Percentiles rank a stretch among this genome's conserved stretches.
Evolutionary conservation across 1,140 invertebrate genomes (phyloP).

Genomic region (Plutomurus gul): DNA sequence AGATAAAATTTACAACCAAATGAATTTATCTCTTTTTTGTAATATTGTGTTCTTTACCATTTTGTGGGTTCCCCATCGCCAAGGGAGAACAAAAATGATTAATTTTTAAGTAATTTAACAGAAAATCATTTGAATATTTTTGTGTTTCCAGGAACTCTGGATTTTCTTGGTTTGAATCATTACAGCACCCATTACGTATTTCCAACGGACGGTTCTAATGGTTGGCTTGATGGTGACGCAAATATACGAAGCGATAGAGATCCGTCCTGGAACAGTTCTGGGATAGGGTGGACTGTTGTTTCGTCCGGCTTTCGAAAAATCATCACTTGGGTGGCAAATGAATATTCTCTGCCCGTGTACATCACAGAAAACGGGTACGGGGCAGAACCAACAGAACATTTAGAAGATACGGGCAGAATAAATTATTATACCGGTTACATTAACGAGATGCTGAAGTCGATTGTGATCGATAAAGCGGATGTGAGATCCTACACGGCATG

Average conservation of each 20-base stretch:
- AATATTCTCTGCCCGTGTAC: conserved; percentile 33
- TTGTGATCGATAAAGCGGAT: conserved; percentile 30
- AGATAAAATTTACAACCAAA: conserved; percentile 55
- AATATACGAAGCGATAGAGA: conserved; percentile 55
- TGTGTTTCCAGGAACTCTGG: conserved; percentile 49
- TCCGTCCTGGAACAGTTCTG: conserved; percentile 59
- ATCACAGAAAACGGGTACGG: conserved; percentile 44
- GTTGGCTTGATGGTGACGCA: conserved; percentile 20
- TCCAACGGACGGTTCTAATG: not conserved
- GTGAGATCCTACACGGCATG: conserved; percentile 34
- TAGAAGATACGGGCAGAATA: conserved; percentile 30
- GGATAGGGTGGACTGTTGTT: conserved; percentile 57
- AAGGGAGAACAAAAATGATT: conserved; percentile 57
- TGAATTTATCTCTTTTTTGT: too few species aligned
- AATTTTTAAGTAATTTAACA: too few species aligned
- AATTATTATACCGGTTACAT: conserved; percentile 35
- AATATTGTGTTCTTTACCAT: too few species aligned
- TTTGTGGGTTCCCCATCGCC: conserved; percentile 62
- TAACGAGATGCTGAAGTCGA: conserved; percentile 31
- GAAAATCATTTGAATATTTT: not conserved
- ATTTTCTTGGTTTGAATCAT: conserved; percentile 60
- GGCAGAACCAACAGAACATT: not conserved
- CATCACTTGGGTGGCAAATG: conserved; percentile 39
- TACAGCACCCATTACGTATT: conserved; percentile 54
- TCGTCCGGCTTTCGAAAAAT: conserved; percentile 55